A percentile compares a stretch with the other conserved stretches of the same genome.
Evolutionary conservation across 1,140 invertebrate species (phyloP).

Genomic region (Teleopsis dalmanni): DNA sequence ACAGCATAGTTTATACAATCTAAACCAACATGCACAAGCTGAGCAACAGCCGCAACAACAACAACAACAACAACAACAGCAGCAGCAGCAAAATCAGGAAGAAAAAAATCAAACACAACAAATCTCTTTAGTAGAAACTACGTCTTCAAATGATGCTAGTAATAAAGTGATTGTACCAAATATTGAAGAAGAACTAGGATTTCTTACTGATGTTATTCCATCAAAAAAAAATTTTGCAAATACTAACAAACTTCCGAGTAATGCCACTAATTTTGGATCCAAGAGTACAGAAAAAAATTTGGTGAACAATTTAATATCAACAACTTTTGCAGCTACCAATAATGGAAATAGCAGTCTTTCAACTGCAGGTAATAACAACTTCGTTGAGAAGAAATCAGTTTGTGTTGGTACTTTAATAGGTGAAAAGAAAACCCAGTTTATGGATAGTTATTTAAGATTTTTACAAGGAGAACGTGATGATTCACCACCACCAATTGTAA

Average conservation of each 20-base stretch:
- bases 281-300: slow-evolving; percentile 24
- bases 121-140: slow-evolving; percentile 45
- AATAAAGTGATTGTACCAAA: slow-evolving; percentile 76
- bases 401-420: slow-evolving; percentile 50
- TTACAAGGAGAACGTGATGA: slow-evolving; percentile 71
- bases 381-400: slow-evolving; percentile 45
- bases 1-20: slow-evolving; percentile 13
- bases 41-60: slow-evolving; percentile 26
- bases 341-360: slow-evolving; percentile 1
- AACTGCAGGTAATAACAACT: slow-evolving; percentile 1
- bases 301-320: background rate
- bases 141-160: slow-evolving; percentile 52
- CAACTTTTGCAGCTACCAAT: slow-evolving; percentile 10
- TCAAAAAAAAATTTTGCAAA: slow-evolving; percentile 46
- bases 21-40: slow-evolving; percentile 36
- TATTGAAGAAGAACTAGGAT: slow-evolving; percentile 76
- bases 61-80: slow-evolving; percentile 44
- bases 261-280: slow-evolving; percentile 40
- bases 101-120: slow-evolving; percentile 21
- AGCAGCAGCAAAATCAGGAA: slow-evolving; percentile 44
- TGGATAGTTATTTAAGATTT: slow-evolving; percentile 78
- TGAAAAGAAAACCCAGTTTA: slow-evolving; percentile 63
- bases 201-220: slow-evolving; percentile 55
- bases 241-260: slow-evolving; percentile 19
- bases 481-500: slow-evolving; percentile 58